phyloP scores from a whole-genome alignment of 2,797 vertebrate genomes.

The Capromys pilorides region DNA sequence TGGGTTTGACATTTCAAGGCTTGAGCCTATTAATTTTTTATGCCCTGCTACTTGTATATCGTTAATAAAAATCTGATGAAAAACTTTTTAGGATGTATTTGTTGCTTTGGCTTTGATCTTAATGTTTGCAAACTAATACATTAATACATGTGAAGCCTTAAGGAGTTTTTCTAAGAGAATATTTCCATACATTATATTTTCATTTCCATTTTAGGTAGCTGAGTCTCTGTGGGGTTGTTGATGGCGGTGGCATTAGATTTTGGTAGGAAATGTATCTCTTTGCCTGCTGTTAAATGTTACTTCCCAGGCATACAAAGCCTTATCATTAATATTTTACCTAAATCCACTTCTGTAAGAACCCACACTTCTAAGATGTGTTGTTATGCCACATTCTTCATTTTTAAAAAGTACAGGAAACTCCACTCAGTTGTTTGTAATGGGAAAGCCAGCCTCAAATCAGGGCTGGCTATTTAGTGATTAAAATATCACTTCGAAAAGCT shows the following conservation, averaged over 20 bases:
- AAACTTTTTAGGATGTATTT: conserved; percentile 97
- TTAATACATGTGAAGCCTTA: conserved; percentile 90
- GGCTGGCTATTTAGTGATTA: conserved; percentile 56
- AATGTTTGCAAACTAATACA: conserved; percentile 92
- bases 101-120: conserved; percentile 92
- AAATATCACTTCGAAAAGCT: conserved; percentile 49
- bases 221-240: conserved; percentile 85
- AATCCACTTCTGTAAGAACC: conserved; percentile 66
- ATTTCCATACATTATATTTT: conserved; percentile 90
- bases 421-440: conserved; percentile 54
- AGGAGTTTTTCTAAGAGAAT: conserved; percentile 88
- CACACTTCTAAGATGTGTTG: conserved; percentile 60
- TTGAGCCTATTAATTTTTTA: conserved; percentile 96
- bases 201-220: conserved; percentile 89
- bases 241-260: conserved; percentile 81
- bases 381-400: conserved; percentile 73
- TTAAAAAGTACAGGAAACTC: not conserved
- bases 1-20: conserved; percentile 98
- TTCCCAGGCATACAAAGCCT: conserved; percentile 64
- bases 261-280: conserved; percentile 80
- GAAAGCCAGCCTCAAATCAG: conserved; percentile 65
- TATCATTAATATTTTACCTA: conserved; percentile 73
- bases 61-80: conserved; percentile 97
- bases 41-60: conserved; percentile 96
- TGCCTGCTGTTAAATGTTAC: conserved; percentile 77